phyloP scores from a whole-genome alignment of 2,797 vertebrate genomes.

The Knipowitschia caucasica region DNA sequence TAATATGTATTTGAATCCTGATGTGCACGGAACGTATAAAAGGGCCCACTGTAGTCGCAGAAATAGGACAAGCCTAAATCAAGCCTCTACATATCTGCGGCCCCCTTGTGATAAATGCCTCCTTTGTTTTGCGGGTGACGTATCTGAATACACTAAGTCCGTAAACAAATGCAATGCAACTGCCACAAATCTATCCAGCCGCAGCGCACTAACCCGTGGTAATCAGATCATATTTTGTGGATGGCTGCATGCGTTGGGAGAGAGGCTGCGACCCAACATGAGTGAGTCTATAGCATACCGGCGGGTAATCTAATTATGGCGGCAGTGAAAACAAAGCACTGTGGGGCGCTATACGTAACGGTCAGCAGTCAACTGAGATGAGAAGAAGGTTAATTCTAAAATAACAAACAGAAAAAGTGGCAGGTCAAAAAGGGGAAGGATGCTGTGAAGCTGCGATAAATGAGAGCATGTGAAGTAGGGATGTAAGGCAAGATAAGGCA shows the following conservation, averaged over 20 bases:
- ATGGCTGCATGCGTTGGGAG: conserved; percentile 19
- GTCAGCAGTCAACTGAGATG: conserved; percentile 38
- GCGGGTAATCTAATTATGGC: conserved; percentile 56
- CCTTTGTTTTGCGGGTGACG: conserved; percentile 14
- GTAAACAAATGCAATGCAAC: conserved; percentile 12
- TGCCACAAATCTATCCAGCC: conserved; percentile 13
- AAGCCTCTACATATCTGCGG: neutral
- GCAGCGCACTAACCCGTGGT: conserved; percentile 26
- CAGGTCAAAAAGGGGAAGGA: neutral
- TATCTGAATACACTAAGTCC: conserved; percentile 6
- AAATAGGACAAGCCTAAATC: conserved; percentile 12
- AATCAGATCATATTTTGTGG: conserved; percentile 35
- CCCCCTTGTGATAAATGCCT: neutral
- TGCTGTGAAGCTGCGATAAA: too few relatives aligned
- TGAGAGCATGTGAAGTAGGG: too few relatives aligned
- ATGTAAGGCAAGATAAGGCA: too few relatives aligned
- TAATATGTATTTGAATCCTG: neutral
- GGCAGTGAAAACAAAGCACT: conserved; percentile 23
- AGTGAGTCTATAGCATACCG: conserved; percentile 39
- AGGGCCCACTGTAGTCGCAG: conserved; percentile 9
- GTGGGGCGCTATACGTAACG: conserved; percentile 14
- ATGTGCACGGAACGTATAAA: conserved; percentile 11
- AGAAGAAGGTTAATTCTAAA: conserved; percentile 17
- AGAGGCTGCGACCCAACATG: conserved; percentile 20
- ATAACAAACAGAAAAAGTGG: conserved; percentile 3